Evolutionary conservation across 2,113 vertebrate species (phyloP), one percentile per base, ranked within the genome.

Genomic region (Pardalotus punctatus): DNA sequence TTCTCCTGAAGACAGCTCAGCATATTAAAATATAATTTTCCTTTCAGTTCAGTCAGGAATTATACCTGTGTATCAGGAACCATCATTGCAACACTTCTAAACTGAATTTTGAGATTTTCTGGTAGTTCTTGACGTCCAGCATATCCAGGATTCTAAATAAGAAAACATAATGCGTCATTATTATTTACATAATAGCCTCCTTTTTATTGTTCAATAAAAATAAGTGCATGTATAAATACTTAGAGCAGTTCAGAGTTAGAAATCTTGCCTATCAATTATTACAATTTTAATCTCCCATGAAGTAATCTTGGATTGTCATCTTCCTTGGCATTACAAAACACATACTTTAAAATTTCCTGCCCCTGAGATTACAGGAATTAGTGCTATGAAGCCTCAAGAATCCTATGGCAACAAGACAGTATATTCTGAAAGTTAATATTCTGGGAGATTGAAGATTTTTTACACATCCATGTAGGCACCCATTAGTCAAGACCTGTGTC

Each of bases 61-160:
- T 58, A 20, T 97, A 99, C 98, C 98, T 99, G 98, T 90, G 98
- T 97, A 48, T 99, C 99, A 67, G 99, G 99, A 57, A 99, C 98
- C 98, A 99, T 99, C 99, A 99, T 99, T 56, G 99, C 98, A 82
- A 99, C 99, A 9, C 92, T 98, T 96, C 99, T 98, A 96, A 99
- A 99, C 31, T 98, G 98, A 74, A 98, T 95, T 96, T 99, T 99
- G 69, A 99, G 96, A 88, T 99, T 99, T 97, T 99, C 99, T 86
- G 99, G 99, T 73, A 99, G 97, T 90, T 99, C 99, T 87, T 99
- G 99, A 43, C 98, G 98, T 53, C 99, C 99, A 47, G 99, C 98
- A 95, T 99, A 99, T 62, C 99, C 99, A 78, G 99, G 99, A 92
- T 99, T 99, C 99, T 99, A 95, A 33, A 76, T 73, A 77, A 92